Evolutionary conservation across 2,888 invertebrate species (phyloP).

Genomic region (Vesta saturnalis): DNA sequence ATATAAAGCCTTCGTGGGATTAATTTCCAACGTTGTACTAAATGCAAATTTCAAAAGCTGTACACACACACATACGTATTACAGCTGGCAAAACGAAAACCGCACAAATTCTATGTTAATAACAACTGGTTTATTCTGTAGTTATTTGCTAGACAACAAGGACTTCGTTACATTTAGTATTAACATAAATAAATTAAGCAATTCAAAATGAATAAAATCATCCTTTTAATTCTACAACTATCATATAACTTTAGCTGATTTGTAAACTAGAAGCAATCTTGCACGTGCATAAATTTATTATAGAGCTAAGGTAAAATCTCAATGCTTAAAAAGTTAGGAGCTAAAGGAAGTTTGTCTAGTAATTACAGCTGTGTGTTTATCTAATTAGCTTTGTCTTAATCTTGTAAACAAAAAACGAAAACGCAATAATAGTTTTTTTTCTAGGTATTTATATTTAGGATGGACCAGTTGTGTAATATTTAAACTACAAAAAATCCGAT

Average conservation of each 20-base stretch:
- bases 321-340: no score
- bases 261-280: background rate
- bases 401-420: no score
- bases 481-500: no score
- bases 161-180: background rate
- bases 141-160: background rate
- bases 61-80: background rate
- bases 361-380: no score
- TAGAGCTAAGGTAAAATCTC: no score
- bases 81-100: constrained; percentile 8
- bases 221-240: background rate
- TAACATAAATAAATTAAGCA: constrained; percentile 1
- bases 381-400: no score
- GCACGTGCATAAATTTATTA: no score
- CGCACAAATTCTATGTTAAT: background rate
- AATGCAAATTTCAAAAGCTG: constrained; percentile 19
- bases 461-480: no score
- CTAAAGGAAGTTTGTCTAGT: no score
- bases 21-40: constrained; percentile 12
- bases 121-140: background rate
- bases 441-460: no score
- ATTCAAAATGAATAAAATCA: background rate
- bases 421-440: no score
- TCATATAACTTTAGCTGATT: background rate
- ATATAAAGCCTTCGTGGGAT: constrained; percentile 19